Evolutionary conservation across 35 echinoderm and acorn worm genomes (phyloP).

Genomic region (Hemicentrotus pulcherrimus): DNA sequence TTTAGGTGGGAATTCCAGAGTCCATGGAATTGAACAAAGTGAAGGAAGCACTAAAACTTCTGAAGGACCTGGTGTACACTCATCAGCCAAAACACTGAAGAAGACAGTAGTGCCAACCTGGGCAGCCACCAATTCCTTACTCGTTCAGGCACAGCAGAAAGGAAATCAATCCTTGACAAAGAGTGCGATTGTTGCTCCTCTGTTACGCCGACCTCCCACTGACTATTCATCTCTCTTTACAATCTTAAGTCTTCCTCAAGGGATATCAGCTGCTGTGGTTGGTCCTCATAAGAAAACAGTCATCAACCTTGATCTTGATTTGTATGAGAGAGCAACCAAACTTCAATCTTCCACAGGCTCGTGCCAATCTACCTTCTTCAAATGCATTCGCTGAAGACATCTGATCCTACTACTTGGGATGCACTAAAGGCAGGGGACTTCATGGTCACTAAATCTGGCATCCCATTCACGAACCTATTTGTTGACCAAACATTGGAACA

Average conservation of each 20-base stretch:
- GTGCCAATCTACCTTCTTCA: no score
- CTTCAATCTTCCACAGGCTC: no score
- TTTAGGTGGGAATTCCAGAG: no score
- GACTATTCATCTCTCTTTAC: slow-evolving; percentile 51
- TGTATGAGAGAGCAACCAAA: slow-evolving; percentile 63
- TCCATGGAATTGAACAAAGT: not conserved
- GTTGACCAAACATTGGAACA: slow-evolving; percentile 52
- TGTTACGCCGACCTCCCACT: slow-evolving; percentile 51
- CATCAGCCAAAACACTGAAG: not conserved
- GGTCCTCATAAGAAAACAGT: slow-evolving; percentile 51
- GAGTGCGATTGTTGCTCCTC: slow-evolving; percentile 55
- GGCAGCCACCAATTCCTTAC: no score
- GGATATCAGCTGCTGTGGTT: slow-evolving; percentile 51
- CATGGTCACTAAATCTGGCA: slow-evolving; percentile 53
- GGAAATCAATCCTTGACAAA: slow-evolving; percentile 29
- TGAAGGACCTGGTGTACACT: not conserved
- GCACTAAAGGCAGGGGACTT: slow-evolving; percentile 56
- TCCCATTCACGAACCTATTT: slow-evolving; percentile 60
- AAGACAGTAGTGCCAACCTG: no score
- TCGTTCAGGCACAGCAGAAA: slow-evolving; percentile 38
- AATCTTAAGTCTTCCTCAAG: slow-evolving; percentile 44
- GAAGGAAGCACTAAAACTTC: not conserved
- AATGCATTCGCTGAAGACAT: slow-evolving; percentile 48
- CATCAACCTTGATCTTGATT: slow-evolving; percentile 56
- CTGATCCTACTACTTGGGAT: slow-evolving; percentile 54